Base-by-base conservation (phyloP, 2,888 invertebrate genomes). In the Torymus texanus region DNA sequence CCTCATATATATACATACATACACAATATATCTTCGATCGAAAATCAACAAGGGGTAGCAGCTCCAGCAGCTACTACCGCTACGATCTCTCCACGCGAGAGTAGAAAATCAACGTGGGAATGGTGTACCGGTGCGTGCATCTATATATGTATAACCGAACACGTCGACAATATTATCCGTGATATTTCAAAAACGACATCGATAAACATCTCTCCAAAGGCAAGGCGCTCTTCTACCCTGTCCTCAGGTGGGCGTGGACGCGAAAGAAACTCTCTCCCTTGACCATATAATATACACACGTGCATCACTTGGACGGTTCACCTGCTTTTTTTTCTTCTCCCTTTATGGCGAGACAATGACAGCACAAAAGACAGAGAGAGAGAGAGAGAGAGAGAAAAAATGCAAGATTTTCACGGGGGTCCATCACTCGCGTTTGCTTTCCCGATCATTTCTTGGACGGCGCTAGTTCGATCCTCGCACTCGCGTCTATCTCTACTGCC, bases 331-430 rank as follows among this genome's bases (percentile, higher is more conserved):
- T 41, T 41, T 58, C 51, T 29, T 59, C 58, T 21, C 21, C 16
- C 53, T 14, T 16, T 2, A 21, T 41, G 1, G 62, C 11, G 56
- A 78, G 68, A 74, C 78, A 78, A 74, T 78, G 78, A 67, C 78
- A 51, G 41, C 29, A 21, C 18, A 5, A 59, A 21, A n/a, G 18
- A 14, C 10, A 13, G 51, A 41, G 21, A 72, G 24, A 51, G 10
- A 13, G 51, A 41, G 21, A 72, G 24, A 51, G 10, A n/a, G 51
- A 50, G 5, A 12, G n/a, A 18, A 18, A 59, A 58, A 59, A 59
- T 21, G 58, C 65, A 4, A 16, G 58, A 10, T 67, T 75, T 75
- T 62, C 68, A 62, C 68, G 65, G 62, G 61, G 62, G 41, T 56
- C 29, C 68, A 14, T 70, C 55, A 29, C 65, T 14, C 41, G 18